Evolutionary conservation across 2,888 invertebrate species (phyloP).

Genomic region (Heliconius ismenius): DNA sequence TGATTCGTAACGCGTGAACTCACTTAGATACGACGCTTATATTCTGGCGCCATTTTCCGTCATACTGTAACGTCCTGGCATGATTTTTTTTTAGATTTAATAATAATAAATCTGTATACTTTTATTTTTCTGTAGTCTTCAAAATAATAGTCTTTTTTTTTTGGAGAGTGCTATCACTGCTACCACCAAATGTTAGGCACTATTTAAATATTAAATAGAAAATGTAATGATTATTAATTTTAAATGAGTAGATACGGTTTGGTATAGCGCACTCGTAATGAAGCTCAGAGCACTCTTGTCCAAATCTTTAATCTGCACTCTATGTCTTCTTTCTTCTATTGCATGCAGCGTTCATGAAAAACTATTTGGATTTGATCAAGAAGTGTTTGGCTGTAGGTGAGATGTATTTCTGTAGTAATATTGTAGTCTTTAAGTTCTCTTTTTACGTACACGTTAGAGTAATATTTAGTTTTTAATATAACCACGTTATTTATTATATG

Average conservation of each 20-base stretch:
- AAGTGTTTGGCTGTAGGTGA: slow-evolving; percentile 88
- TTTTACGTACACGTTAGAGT: not conserved
- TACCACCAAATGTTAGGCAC: not conserved
- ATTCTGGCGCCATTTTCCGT: slow-evolving; percentile 36
- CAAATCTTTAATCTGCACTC: slow-evolving; percentile 69
- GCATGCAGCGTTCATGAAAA: slow-evolving; percentile 92
- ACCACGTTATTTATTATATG: slow-evolving; percentile 4
- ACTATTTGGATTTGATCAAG: slow-evolving; percentile 90
- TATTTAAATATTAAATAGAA: slow-evolving; percentile 13
- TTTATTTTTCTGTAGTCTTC: not conserved
- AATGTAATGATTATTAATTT: slow-evolving; percentile 1
- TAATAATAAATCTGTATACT: not conserved
- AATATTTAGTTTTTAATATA: slow-evolving; percentile 3
- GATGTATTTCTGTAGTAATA: slow-evolving; percentile 50
- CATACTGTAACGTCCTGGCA: slow-evolving; percentile 19
- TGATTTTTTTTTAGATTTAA: slow-evolving; percentile 30
- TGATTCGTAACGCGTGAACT: slow-evolving; percentile 32
- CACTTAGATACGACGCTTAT: slow-evolving; percentile 34
- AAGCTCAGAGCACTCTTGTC: slow-evolving; percentile 52
- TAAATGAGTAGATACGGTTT: slow-evolving; percentile 18
- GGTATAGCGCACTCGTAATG: slow-evolving; percentile 20
- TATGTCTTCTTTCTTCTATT: slow-evolving; percentile 79
- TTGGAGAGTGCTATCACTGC: slow-evolving; percentile 9
- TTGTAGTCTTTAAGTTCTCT: slow-evolving; percentile 28
- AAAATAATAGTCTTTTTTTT: not conserved